Evolutionary conservation across 2,797 vertebrate genomes (phyloP).

Genomic region (Vultur gryphus): DNA sequence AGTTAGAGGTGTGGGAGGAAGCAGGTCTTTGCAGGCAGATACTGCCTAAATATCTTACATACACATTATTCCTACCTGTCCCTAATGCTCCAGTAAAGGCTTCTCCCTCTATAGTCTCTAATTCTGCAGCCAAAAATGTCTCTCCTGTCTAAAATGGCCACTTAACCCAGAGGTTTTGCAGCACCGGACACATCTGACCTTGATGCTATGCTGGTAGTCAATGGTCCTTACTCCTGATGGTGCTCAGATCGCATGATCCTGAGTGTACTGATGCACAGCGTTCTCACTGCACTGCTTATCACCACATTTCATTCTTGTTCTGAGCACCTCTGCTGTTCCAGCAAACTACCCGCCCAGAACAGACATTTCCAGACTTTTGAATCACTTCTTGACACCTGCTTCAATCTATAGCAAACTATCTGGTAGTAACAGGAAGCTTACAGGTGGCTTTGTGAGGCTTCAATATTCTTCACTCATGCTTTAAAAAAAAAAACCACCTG

Average conservation of each 20-base stretch:
- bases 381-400: background rate
- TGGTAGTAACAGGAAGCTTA: background rate
- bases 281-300: background rate
- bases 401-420: background rate
- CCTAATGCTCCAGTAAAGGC: background rate
- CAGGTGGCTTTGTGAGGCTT: background rate
- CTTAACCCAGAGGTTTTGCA: background rate
- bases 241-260: fast-evolving
- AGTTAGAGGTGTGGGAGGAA: background rate
- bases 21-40: background rate
- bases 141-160: background rate
- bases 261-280: fast-evolving
- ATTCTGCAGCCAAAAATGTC: background rate
- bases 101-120: background rate
- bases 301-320: background rate
- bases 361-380: background rate
- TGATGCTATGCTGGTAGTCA: no score
- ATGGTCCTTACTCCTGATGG: background rate
- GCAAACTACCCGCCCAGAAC: background rate
- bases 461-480: background rate
- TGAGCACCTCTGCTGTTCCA: background rate
- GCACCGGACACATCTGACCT: background rate
- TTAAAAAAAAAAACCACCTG: background rate
- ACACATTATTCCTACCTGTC: background rate
- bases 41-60: background rate